These are phyloP conservation scores for Smittia sp. DNA, from an alignment of 2,888 invertebrate genomes.

Conservation along the genomic window DNA sequence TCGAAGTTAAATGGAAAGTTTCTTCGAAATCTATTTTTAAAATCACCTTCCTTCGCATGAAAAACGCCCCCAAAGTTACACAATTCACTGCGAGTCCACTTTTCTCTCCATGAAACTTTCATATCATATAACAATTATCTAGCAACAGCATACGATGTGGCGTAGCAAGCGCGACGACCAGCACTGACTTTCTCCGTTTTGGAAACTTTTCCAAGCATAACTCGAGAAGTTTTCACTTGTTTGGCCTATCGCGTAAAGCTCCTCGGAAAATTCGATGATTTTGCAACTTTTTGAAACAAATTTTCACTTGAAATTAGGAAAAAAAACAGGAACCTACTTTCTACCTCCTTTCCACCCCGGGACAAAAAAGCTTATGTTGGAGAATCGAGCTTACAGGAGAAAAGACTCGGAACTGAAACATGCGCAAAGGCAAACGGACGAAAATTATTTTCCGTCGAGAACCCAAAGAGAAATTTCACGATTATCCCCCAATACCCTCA, in stretches of 20 bases:
- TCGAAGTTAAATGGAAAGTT: neutral
- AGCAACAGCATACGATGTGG: neutral
- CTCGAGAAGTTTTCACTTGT: neutral
- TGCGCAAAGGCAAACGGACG: conserved; percentile 28
- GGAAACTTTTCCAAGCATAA: neutral
- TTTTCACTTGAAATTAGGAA: conserved; percentile 12
- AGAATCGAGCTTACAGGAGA: conserved; percentile 41
- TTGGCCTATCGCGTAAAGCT: neutral
- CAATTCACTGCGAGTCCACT: neutral
- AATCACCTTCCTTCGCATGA: neutral
- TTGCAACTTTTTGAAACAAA: neutral
- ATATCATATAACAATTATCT: too few relatives aligned
- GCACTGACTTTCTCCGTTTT: neutral
- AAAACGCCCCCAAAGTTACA: neutral
- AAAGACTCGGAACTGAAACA: conserved; percentile 18
- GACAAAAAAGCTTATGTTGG: conserved; percentile 34
- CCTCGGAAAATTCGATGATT: neutral
- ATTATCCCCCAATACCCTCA: neutral
- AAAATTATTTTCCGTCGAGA: neutral
- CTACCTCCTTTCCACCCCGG: conserved; percentile 33
- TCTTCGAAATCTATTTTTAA: neutral
- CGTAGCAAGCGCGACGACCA: neutral
- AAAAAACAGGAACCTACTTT: conserved; percentile 23
- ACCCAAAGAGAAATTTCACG: neutral
- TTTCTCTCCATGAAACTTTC: too few relatives aligned